Base-by-base conservation (phyloP, 2,113 vertebrate genomes). In the Sarotherodon lohbergeri region DNA sequence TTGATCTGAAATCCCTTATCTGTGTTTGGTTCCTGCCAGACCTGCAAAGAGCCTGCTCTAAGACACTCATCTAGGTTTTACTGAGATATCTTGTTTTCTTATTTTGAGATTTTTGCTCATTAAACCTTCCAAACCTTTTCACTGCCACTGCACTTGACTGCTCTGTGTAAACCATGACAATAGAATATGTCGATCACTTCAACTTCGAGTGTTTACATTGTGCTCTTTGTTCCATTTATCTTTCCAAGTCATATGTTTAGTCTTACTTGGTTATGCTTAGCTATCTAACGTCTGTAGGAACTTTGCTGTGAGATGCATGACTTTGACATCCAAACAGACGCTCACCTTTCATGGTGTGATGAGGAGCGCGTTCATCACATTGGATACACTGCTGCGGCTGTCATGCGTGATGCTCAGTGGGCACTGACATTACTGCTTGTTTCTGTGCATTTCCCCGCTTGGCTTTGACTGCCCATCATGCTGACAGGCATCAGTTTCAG, bases 401-500 rank as follows among this genome's bases (percentile, higher is more conserved):
- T 81, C 54, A 19, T 29, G 43, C 14, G 7, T 27, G 59, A 54
- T 41, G 57, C n/a, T 66, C 48, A 34, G 50, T 73, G 52, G 83
- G 66, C 57, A 34, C 55, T 84, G 83, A 78, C 46, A 52, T 78
- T 29, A 52, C 46, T 78, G 27, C 27, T 32, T 32, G 73, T 78
- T 50, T 52, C 73, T 54, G 57, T 84, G 52, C n/a, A 6, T 81
- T 59, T 82, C 61, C 19, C 50, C 9, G 2, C 43, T 34, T 78
- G 24, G 8, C 48, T 82, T 83, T 89, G 29, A 34, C 52, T 56
- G 82, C 56, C 83, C 56, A 12, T 76, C 78, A 56, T 1, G 63
- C 61, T 80, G 86, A 87, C 88, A 73, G 86, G 86, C 56, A 52
- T 89, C 90, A 82, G 27, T 91, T 91, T 89, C 61, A 36, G 82